Percentiles rank a stretch among this genome's conserved stretches.
Conservation (phyloP, 2,888 invertebrate genomes). For the Sabatieria punctata region DNA sequence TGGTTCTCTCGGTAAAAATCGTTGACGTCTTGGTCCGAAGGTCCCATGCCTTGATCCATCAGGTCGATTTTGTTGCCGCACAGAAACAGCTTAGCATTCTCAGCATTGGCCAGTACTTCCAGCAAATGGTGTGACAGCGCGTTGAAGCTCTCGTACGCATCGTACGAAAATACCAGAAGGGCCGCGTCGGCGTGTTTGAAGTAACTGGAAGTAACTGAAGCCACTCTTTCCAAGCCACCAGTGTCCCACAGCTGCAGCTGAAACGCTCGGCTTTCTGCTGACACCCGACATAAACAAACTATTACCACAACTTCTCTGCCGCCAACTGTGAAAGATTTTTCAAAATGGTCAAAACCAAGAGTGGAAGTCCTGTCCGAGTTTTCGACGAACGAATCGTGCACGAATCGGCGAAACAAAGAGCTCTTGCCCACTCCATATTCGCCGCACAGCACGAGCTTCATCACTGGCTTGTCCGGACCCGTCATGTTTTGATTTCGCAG, state of each 20-base stretch:
- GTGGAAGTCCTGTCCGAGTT: constrained; percentile 66
- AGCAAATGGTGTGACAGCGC: constrained; percentile 73
- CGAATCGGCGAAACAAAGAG: constrained; percentile 73
- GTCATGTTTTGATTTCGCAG: constrained; percentile 13
- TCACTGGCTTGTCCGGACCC: constrained; percentile 49
- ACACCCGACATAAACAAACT: no score
- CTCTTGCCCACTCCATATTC: constrained; percentile 92
- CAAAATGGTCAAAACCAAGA: constrained; percentile 73
- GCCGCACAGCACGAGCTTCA: constrained; percentile 81
- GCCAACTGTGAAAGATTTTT: constrained; percentile 55
- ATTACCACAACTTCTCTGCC: constrained; percentile 62
- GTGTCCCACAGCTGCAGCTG: constrained; percentile 90
- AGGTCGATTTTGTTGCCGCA: constrained; percentile 80
- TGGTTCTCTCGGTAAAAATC: constrained; percentile 44
- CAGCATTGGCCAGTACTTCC: constrained; percentile 79
- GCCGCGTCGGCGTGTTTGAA: constrained; percentile 90
- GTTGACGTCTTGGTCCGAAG: constrained; percentile 70
- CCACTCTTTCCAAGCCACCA: constrained; percentile 87
- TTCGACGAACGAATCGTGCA: constrained; percentile 69
- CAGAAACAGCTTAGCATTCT: constrained; percentile 81
- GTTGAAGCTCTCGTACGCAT: constrained; percentile 79
- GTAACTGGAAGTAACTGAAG: constrained; percentile 81
- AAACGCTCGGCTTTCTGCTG: constrained; percentile 15
- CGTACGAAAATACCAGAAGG: constrained; percentile 70
- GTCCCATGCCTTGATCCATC: constrained; percentile 37